phyloP scores from a whole-genome alignment of 2,888 invertebrate genomes.

The Drosophila putrida region DNA sequence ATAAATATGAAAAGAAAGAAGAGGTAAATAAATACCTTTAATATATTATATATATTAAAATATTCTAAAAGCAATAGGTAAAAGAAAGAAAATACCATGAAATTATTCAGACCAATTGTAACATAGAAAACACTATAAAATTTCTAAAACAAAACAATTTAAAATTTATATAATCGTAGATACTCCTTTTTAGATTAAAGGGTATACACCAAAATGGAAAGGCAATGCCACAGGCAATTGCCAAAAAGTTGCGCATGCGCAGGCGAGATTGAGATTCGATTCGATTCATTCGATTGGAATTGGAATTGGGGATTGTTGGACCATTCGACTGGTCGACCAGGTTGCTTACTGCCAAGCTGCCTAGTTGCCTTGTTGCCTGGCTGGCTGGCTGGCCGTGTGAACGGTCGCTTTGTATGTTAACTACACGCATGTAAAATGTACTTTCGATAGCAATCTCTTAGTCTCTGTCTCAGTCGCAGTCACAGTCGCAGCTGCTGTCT shows the following conservation, averaged over 20 bases:
- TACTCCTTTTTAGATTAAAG: slow-evolving; percentile 14
- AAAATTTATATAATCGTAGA: neutral
- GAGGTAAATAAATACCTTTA: too few species aligned
- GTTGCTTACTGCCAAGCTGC: neutral
- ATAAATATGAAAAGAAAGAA: too few species aligned
- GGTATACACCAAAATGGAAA: slow-evolving; percentile 70
- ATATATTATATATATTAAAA: too few species aligned
- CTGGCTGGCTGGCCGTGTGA: slow-evolving; percentile 65
- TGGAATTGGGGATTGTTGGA: slow-evolving; percentile 54
- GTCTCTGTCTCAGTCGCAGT: slow-evolving; percentile 31
- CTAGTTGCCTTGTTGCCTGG: slow-evolving; percentile 6
- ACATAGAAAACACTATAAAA: too few species aligned
- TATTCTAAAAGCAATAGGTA: too few species aligned
- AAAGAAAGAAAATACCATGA: too few species aligned
- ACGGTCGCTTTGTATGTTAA: slow-evolving; percentile 78
- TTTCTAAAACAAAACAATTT: too few species aligned
- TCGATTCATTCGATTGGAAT: slow-evolving; percentile 34
- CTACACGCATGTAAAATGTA: slow-evolving; percentile 80
- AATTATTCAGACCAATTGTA: too few species aligned
- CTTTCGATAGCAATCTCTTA: slow-evolving; percentile 74
- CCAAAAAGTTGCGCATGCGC: slow-evolving; percentile 73
- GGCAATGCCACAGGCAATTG: slow-evolving; percentile 60
- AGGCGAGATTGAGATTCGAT: slow-evolving; percentile 72
- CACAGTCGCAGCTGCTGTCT: slow-evolving; percentile 21
- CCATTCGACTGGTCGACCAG: slow-evolving; percentile 56